A percentile compares a stretch with the other conserved stretches of the same genome.
phyloP scores from a whole-genome alignment of 2,888 invertebrate species.

The Malthinus flaveolus region DNA sequence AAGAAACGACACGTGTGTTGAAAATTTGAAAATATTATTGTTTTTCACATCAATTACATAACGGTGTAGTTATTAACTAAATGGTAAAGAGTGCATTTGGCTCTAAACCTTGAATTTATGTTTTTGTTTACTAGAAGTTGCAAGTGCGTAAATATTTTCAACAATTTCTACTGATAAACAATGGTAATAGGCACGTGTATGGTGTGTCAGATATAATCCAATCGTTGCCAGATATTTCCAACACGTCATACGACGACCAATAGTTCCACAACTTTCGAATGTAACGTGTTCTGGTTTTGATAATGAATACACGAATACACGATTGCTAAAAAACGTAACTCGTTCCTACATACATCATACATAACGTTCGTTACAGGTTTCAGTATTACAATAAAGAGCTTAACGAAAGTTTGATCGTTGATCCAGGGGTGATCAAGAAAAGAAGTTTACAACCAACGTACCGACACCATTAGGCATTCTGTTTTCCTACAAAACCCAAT shows the following conservation, averaged over 20 bases:
- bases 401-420: no score
- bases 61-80: no score
- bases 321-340: no score
- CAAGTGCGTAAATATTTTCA: constrained; percentile 2
- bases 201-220: background rate
- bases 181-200: constrained; percentile 5
- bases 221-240: background rate
- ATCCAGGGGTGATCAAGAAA: no score
- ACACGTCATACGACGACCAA: constrained; percentile 2
- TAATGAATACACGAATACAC: no score
- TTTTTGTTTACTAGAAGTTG: background rate
- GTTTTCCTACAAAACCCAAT: no score
- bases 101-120: constrained; percentile 3
- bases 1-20: background rate
- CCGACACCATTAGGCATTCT: no score
- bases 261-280: constrained; percentile 2
- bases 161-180: constrained; percentile 2
- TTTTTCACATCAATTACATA: background rate
- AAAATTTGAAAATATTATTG: constrained; percentile 2
- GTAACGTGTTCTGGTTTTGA: background rate
- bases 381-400: no score
- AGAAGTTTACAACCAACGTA: no score
- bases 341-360: no score
- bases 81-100: background rate
- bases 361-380: no score